Conservation (phyloP, 2,797 vertebrate genomes). For the Harpagifer antarcticus region DNA sequence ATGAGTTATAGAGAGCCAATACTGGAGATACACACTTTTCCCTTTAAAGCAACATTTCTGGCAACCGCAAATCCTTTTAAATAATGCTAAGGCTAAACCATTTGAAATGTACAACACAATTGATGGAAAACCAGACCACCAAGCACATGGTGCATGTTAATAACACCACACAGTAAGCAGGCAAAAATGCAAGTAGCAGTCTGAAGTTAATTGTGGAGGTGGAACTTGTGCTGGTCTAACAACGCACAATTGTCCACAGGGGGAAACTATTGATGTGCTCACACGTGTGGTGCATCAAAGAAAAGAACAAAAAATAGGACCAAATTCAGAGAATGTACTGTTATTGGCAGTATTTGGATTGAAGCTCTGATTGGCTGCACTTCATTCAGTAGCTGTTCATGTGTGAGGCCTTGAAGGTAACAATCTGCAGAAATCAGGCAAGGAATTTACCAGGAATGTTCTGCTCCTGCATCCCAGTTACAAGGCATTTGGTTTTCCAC, state of each 20-base stretch:
- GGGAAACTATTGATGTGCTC: conserved; percentile 30
- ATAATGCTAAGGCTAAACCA: conserved; percentile 14
- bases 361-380: conserved; percentile 41
- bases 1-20: conserved; percentile 2
- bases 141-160: conserved; percentile 28
- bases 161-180: conserved; percentile 19
- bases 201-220: conserved; percentile 52
- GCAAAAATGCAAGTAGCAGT: conserved; percentile 31
- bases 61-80: conserved; percentile 9
- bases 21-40: background rate
- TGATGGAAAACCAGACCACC: conserved; percentile 20
- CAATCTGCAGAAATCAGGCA: conserved; percentile 22
- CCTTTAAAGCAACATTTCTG: conserved; percentile 10
- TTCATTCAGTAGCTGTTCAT: conserved; percentile 35
- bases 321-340: conserved; percentile 20
- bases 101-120: background rate
- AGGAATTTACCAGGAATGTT: conserved; percentile 24
- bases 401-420: conserved; percentile 34
- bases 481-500: background rate
- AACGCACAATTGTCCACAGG: conserved; percentile 34
- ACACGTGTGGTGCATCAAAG: conserved; percentile 13
- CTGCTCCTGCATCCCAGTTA: conserved; percentile 1
- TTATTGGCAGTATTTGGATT: conserved; percentile 34
- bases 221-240: conserved; percentile 37
- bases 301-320: conserved; percentile 22